Base-by-base conservation (phyloP, 2,888 invertebrate species). In the Saturnia japonica region DNA sequence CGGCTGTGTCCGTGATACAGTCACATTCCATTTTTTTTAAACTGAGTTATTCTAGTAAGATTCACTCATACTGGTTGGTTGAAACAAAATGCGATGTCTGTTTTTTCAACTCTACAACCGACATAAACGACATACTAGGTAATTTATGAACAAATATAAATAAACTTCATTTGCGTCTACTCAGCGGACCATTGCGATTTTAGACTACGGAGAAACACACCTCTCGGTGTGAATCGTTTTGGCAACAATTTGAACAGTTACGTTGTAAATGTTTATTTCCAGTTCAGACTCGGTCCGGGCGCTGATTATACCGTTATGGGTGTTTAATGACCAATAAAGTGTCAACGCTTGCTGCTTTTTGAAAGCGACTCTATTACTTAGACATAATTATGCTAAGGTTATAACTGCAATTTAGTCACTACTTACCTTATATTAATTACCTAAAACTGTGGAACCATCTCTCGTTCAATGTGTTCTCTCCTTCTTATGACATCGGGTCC, bases 191-290 rank as follows among this genome's bases (percentile, higher is more conserved):
- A 14, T 0, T 60, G 28, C 57, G 12, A 60, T 60, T 60, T 57
- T 28, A 60, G 28, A 28, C 57, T 60, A 60, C 57, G 14, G 12
- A 60, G 57, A 60, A 60, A 60, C 28, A 60, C 28, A 28, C 25
- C 28, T 25, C 57, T 25, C 28, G 57, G 57, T 60, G 57, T 60
- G 57, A 91, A 90, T 88, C 91, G 91, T 90, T 91, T 88, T 86
- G 89, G 89, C 89, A 90, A 91, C 91, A 90, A 92, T 91, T 91
- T 91, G 90, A 90, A 87, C 88, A 88, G 79, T 82, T 84, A 80
- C 88, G 88, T 89, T 91, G 91, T 91, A 91, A 92, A 92, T 91
- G 92, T 91, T 92, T 91, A 91, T 91, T 91, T 89, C 87, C 87
- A 85, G 84, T 80, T 82, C 80, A 85, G 82, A 84, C 86, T 89